Base-by-base conservation (phyloP, 53 echinoderm and acorn worm genomes). In the Astropecten irregularis region DNA sequence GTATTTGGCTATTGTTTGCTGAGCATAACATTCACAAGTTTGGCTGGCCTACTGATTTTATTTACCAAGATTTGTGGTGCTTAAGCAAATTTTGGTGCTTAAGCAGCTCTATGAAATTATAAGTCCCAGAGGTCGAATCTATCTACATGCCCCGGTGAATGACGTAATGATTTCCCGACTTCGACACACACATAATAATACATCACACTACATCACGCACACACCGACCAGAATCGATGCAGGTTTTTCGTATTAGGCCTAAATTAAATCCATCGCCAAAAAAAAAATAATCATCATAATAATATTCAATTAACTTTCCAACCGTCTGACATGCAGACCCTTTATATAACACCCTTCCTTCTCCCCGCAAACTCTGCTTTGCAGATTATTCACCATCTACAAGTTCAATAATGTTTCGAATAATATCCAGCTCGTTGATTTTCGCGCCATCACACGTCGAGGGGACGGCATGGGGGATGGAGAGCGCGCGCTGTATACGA, bases 301-400 rank as follows among this genome's bases (percentile, higher is more conserved):
- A n/a, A 76, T 61, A 79, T 79, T 79, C 79, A 79, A 79, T 79
- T 79, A 79, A 79, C 79, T 79, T 79, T 48, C 61, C 79, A 79
- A 62, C 79, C 79, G 62, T 40, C 79, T 79, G 79, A 79, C 79
- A 79, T 79, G 79, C 62, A 32, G 18, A 62, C 47, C 79, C 79
- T 20, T 16, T 40, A 19, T 29, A 15, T 6, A 18, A 61, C 79
- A 79, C 79, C 79, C 42, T 11, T 42, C 42, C 42, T 11, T 42
- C 42, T 42, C 42, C 11, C 42, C 11, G 6, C 42, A 42, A 8
- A 6, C 11, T 11, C 11, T 11, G 6, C 42, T 79, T 47, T 3
- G 31, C 57, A 19, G 11, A 19, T 18, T 30, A 27, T 19, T 10
- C 46, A 29, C 30, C 63, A 60, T 61, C 47, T 61, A 62, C 18